Evolutionary conservation across 2,888 invertebrate species (phyloP), one percentile per base, ranked within the genome.

Genomic region (Synanthedon formicaeformis): DNA sequence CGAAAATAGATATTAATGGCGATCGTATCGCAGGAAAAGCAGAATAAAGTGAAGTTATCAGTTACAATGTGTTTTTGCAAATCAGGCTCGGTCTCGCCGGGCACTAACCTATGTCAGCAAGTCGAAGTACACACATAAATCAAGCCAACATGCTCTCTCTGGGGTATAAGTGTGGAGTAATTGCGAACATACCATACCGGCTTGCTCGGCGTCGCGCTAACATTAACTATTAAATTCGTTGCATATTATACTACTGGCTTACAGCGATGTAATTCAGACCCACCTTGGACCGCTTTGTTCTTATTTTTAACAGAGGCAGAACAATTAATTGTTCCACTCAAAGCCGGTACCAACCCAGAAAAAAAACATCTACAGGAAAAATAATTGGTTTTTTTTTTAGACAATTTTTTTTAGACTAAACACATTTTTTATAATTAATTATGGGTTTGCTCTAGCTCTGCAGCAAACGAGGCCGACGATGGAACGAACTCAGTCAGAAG

Each of bases 211-310:
- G 80, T 80, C 81, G 76, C 75, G 58, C 65, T 70, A 71, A 76
- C 84, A 84, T 86, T 84, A 86, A 85, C 82, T 86, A 85, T 86
- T 86, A 85, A 86, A 85, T 82, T 86, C 86, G 84, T 84, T 86
- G 85, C 84, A 86, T 86, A 83, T 83, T 84, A 84, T 80, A 84
- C 78, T 81, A 83, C 75, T 70, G 69, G 71, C 77, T 74, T 75
- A 75, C 66, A 70, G 73, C 69, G 66, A 65, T 73, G 75, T 79
- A 79, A 80, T 80, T 73, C 71, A 71, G 70, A 65, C 67, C 57
- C 65, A 74, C 73, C 70, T 74, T 51, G 69, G 64, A 70, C 66
- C 66, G 56, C 60, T 62, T 58, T 64, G 62, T 66, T 73, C 64
- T 59, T 61, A 56, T 63, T 34, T 69, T 65, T 66, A 56, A 53